Evolutionary conservation across 2,888 invertebrate genomes (phyloP), one percentile per base, ranked within the genome.

Genomic region (Ectropis crepuscularia): DNA sequence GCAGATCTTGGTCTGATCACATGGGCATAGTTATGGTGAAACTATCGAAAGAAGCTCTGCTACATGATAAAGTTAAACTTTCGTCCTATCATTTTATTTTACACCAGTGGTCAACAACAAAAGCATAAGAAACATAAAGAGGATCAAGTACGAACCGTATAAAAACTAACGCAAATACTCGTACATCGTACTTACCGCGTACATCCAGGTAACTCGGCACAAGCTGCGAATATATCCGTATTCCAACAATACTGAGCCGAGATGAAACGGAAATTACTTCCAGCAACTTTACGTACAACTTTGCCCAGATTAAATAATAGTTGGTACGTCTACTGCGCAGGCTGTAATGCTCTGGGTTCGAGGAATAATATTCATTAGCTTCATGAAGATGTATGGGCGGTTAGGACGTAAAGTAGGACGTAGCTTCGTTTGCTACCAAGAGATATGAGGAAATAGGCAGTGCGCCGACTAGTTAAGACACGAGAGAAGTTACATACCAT

Each of bases 261-360:
- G 71, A 71, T 63, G 70, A 61, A 72, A 67, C 71, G 74, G 74
- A 74, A 72, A 74, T 74, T 72, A 70, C 72, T 67, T 68, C 61
- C 46, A 59, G 61, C 65, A 71, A 72, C 70, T 72, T 68, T 64
- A 64, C 69, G 65, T 65, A 67, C 67, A 53, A 42, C 45, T 43
- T 36, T 28, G 4, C 16, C 16, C 64, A 57, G 51, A 51, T 41
- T 51, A 51, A 51, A 42, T 51, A 42, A 42, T 41, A 51, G 51
- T 42, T 28, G 12, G 38, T 39, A 12, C 37, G 16, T n/a, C 11
- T 49, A 41, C 16, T 16, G 41, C 41, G 63, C 53, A 49, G 43
- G 47, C 50, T 50, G 46, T 41, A 54, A 53, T 53, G 58, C 53
- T 41, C 53, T 49, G 45, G 53, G 53, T 49, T 57, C 37, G 16